phyloP scores from a whole-genome alignment of 1,140 invertebrate genomes.

The Rhagoletis zephyria region DNA sequence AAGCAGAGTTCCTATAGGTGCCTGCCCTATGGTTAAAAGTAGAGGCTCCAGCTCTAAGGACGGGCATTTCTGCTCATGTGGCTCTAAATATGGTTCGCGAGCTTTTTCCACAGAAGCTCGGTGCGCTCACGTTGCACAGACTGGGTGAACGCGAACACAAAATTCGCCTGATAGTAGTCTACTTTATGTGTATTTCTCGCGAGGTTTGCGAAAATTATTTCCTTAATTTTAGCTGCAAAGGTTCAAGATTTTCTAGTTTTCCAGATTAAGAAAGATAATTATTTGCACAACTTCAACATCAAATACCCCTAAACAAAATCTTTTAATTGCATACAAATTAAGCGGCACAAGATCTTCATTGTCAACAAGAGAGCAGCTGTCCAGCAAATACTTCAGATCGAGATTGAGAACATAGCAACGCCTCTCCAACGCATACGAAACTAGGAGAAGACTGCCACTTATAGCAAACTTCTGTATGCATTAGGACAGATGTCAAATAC shows the following conservation, averaged over 20 bases:
- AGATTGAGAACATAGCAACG: conserved; percentile 5
- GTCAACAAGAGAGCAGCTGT: conserved; percentile 33
- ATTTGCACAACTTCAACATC: not conserved
- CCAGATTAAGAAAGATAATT: not conserved
- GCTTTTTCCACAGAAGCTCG: no score
- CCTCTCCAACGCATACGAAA: not conserved
- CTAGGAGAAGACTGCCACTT: no score
- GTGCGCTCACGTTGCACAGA: no score
- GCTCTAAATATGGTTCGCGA: no score
- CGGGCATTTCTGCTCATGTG: no score
- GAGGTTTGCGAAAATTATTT: not conserved
- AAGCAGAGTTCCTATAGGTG: no score
- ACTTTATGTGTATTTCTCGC: not conserved
- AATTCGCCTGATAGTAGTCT: no score
- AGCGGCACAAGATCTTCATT: not conserved
- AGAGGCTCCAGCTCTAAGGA: no score
- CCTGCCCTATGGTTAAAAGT: no score
- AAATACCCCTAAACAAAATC: not conserved
- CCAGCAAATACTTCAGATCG: conserved; percentile 17
- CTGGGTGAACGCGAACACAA: not conserved
- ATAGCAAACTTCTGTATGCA: not conserved
- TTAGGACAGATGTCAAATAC: not conserved
- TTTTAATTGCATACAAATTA: not conserved
- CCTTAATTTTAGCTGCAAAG: no score
- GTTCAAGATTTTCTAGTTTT: no score